Conservation (phyloP, 2,888 invertebrate genomes). For the Encarsia formosa region DNA sequence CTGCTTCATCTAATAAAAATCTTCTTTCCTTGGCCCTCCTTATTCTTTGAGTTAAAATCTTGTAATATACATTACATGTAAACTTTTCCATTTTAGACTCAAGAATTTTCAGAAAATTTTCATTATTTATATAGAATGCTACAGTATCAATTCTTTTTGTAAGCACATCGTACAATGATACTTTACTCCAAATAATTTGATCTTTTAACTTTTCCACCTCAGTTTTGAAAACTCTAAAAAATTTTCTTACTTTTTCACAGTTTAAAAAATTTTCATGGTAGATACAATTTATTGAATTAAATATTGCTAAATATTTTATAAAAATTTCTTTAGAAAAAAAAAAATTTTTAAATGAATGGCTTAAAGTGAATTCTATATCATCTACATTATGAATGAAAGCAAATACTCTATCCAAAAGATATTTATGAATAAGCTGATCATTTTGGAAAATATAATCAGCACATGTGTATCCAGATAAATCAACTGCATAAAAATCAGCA, state of each 20-base stretch:
- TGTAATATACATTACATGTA: neutral
- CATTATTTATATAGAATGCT: constrained; percentile 7
- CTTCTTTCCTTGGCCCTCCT: constrained; percentile 10
- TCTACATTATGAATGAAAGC: neutral
- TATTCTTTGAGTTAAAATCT: constrained; percentile 8
- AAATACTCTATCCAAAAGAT: constrained; percentile 1
- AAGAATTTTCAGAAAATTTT: neutral
- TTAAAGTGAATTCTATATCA: no score
- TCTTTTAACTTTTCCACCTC: constrained; percentile 6
- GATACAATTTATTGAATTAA: neutral
- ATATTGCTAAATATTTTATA: constrained; percentile 1
- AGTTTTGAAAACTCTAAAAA: neutral
- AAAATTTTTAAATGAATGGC: no score
- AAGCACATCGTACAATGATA: constrained; percentile 7
- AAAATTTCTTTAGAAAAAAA: neutral
- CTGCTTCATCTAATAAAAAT: constrained; percentile 5
- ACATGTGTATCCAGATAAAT: constrained; percentile 3
- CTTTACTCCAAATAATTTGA: neutral
- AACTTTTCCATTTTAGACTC: neutral
- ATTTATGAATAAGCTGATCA: neutral
- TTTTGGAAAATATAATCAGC: constrained; percentile 6
- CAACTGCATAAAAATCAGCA: constrained; percentile 1
- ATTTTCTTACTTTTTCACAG: neutral
- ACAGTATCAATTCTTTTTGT: constrained; percentile 2
- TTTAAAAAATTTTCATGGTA: neutral